Evolutionary conservation across 2,888 invertebrate species (phyloP).

Genomic region (Drosophila mimetica): DNA sequence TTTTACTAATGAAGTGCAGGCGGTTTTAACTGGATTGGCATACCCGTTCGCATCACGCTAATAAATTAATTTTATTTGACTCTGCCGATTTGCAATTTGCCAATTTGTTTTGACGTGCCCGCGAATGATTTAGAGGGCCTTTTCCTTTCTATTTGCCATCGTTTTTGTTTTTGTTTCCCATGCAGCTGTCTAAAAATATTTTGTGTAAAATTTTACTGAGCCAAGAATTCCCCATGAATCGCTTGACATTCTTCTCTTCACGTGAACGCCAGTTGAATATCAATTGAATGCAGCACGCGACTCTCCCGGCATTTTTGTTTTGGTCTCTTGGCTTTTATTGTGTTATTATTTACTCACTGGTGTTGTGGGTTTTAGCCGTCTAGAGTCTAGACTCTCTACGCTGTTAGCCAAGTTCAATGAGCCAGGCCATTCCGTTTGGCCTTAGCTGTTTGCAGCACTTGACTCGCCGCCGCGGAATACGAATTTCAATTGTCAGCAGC

Average conservation of each 20-base stretch:
- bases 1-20: constrained; percentile 69
- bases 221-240: constrained; percentile 43
- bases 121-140: constrained; percentile 54
- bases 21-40: constrained; percentile 66
- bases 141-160: constrained; percentile 9
- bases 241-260: constrained; percentile 26
- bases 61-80: constrained; percentile 35
- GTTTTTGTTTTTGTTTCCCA: neutral
- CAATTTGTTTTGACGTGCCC: constrained; percentile 37
- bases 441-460: constrained; percentile 35
- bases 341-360: constrained; percentile 26
- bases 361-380: constrained; percentile 13
- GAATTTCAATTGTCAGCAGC: constrained; percentile 42
- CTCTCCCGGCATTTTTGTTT: constrained; percentile 33
- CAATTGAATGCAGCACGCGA: constrained; percentile 47
- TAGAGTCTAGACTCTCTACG: constrained; percentile 40
- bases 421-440: constrained; percentile 45
- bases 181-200: constrained; percentile 29
- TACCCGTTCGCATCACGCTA: constrained; percentile 17
- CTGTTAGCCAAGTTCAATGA: constrained; percentile 63
- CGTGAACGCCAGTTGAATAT: constrained; percentile 41
- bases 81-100: constrained; percentile 36
- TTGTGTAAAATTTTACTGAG: constrained; percentile 25
- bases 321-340: constrained; percentile 11
- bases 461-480: constrained; percentile 29